Conservation (phyloP, 1,140 invertebrate species). For the Procambarus virginalis region DNA sequence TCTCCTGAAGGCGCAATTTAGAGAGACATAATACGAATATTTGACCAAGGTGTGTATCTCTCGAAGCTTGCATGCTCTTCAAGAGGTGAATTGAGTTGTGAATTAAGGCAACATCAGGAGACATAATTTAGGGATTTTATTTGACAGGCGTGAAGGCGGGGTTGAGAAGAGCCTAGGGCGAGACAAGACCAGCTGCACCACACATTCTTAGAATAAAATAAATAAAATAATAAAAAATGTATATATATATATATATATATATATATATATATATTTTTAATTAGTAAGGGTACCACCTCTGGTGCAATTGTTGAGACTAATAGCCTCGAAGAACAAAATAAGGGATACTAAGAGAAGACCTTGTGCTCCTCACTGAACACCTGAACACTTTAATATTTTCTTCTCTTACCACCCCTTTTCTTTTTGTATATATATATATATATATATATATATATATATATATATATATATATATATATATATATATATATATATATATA, state of each 20-base stretch:
- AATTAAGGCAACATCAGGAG: neutral
- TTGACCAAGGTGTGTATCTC: neutral
- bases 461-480: too few relatives aligned
- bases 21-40: constrained; percentile 2
- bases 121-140: neutral
- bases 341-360: too few relatives aligned
- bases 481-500: too few relatives aligned
- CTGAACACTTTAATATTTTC: too few relatives aligned
- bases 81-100: neutral
- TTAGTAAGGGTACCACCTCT: neutral
- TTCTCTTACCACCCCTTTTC: too few relatives aligned
- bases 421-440: too few relatives aligned
- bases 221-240: neutral
- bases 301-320: too few relatives aligned
- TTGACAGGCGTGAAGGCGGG: neutral
- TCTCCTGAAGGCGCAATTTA: constrained; percentile 39
- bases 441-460: too few relatives aligned
- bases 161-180: too few relatives aligned
- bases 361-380: too few relatives aligned
- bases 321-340: too few relatives aligned
- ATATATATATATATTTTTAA: neutral
- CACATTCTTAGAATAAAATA: neutral
- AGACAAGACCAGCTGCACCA: neutral
- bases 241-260: neutral
- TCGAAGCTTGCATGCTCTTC: neutral